Evolutionary conservation across 2,797 vertebrate genomes (phyloP).

Genomic region (Rhinogobio ventralis): DNA sequence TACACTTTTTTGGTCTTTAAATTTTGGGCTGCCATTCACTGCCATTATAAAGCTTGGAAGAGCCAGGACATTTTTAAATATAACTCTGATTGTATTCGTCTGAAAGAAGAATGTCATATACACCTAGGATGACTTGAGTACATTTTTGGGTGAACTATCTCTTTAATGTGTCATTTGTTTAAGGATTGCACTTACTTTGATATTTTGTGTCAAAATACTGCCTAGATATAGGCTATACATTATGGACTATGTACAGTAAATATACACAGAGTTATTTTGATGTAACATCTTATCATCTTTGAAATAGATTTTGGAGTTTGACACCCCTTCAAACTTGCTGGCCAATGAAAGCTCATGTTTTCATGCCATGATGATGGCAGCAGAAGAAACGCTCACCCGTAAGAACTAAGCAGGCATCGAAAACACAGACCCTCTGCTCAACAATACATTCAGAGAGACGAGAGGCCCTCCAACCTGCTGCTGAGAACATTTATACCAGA

Average conservation of each 20-base stretch:
- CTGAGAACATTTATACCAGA: constrained; percentile 27
- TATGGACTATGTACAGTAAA: not conserved
- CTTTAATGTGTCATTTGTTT: not conserved
- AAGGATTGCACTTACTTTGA: not conserved
- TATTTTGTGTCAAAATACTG: not conserved
- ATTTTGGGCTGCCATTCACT: too few species aligned
- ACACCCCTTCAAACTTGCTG: constrained; percentile 78
- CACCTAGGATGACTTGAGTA: too few species aligned
- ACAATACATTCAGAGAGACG: not conserved
- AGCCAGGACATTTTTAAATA: too few species aligned
- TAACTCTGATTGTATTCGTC: too few species aligned
- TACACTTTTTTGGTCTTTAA: too few species aligned
- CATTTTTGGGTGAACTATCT: too few species aligned
- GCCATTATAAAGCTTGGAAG: too few species aligned
- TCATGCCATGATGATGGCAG: constrained; percentile 77
- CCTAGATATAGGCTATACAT: not conserved
- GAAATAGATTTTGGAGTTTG: constrained; percentile 82
- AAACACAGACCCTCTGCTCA: not conserved
- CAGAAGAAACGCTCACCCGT: constrained; percentile 70
- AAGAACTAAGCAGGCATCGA: constrained; percentile 56
- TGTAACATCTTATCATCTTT: constrained; percentile 37
- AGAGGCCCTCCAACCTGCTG: constrained; percentile 29
- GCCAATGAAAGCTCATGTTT: constrained; percentile 81
- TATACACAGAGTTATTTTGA: not conserved
- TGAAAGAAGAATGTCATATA: too few species aligned